Percentiles rank a stretch among this genome's conserved stretches.
phyloP scores from a whole-genome alignment of 30 jellyfish, hydroid and myxozoan genomes.

The Cassiopea andromeda region DNA sequence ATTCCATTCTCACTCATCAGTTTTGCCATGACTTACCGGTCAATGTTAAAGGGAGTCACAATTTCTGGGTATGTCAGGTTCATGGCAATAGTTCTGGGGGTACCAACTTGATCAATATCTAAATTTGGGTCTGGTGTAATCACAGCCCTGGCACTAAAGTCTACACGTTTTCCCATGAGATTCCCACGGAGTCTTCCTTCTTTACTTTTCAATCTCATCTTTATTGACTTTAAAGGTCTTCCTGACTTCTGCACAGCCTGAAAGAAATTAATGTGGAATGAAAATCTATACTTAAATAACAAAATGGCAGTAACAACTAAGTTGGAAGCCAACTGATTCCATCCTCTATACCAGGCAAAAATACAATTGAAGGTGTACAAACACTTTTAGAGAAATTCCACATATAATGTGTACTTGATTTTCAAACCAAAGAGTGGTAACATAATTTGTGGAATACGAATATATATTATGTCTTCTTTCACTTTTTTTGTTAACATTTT shows the following conservation, averaged over 20 bases:
- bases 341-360: no score
- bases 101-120: constrained; percentile 99
- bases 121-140: constrained; percentile 99
- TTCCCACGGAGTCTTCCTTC: constrained; percentile 99
- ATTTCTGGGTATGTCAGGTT: constrained; percentile 98
- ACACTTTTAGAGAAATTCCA: no score
- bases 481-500: no score
- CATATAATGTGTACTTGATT: no score
- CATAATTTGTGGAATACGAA: no score
- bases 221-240: constrained; percentile 94
- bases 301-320: no score
- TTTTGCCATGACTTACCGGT: constrained; percentile 80
- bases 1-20: no score
- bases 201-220: constrained; percentile 95
- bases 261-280: neutral
- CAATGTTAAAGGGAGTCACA: constrained; percentile 98
- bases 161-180: constrained; percentile 99
- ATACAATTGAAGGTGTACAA: no score
- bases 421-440: no score
- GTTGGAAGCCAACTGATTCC: no score
- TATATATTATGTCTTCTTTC: no score
- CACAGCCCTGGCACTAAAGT: constrained; percentile 99
- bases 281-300: no score
- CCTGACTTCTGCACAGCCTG: constrained; percentile 99
- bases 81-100: constrained; percentile 99